Evolutionary conservation across 1,140 invertebrate species (phyloP).

Genomic region (Dendroctonus ponderosae): DNA sequence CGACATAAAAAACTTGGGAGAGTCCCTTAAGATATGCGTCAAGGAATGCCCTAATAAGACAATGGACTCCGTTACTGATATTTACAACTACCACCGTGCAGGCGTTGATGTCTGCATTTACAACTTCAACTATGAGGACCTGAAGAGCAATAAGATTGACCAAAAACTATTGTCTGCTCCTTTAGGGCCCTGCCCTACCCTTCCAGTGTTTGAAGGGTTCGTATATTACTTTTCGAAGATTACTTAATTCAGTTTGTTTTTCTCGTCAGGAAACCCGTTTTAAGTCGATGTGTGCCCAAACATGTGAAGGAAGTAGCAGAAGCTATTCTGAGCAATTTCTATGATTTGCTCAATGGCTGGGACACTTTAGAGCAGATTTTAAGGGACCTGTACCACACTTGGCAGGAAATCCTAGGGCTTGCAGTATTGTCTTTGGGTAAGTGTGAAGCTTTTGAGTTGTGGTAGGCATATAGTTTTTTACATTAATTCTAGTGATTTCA

Average conservation of each 20-base stretch:
- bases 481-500: constrained; percentile 68
- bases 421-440: constrained; percentile 79
- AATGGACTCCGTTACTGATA: constrained; percentile 63
- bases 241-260: too few relatives aligned
- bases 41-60: constrained; percentile 76
- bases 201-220: constrained; percentile 69
- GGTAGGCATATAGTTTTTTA: neutral
- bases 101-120: constrained; percentile 73
- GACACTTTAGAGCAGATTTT: constrained; percentile 84
- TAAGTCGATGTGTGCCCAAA: constrained; percentile 86
- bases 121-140: constrained; percentile 63
- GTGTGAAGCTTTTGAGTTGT: constrained; percentile 39
- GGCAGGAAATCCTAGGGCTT: constrained; percentile 80
- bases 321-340: constrained; percentile 67
- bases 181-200: constrained; percentile 68
- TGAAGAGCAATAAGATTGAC: constrained; percentile 39
- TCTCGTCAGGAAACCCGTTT: constrained; percentile 62
- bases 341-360: constrained; percentile 81
- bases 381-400: constrained; percentile 82
- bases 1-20: constrained; percentile 71
- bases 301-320: constrained; percentile 60
- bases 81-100: constrained; percentile 69
- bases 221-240: neutral
- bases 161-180: constrained; percentile 54
- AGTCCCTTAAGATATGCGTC: constrained; percentile 86